Evolutionary conservation across 2,888 invertebrate genomes (phyloP).

Genomic region (Sialis lutaria): DNA sequence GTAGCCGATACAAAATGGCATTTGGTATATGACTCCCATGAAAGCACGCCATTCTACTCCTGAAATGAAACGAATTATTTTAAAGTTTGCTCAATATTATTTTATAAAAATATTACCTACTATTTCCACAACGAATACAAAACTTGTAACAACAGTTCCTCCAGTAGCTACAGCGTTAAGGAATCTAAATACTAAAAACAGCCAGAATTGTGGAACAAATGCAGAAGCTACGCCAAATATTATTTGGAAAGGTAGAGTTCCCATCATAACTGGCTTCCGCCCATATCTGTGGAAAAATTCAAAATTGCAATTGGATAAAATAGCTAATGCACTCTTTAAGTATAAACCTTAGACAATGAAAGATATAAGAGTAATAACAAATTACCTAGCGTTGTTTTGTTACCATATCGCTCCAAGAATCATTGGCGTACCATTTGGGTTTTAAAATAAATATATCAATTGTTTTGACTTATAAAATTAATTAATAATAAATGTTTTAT

Average conservation of each 20-base stretch:
- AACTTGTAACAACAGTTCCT: slow-evolving; percentile 48
- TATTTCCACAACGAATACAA: slow-evolving; percentile 43
- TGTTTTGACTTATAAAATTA: no score
- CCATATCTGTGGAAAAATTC: slow-evolving; percentile 33
- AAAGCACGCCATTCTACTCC: slow-evolving; percentile 33
- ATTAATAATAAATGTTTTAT: no score
- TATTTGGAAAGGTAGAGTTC: slow-evolving; percentile 35
- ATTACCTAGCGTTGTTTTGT: no score
- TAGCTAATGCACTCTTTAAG: no score
- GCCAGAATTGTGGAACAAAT: slow-evolving; percentile 35
- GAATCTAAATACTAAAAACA: slow-evolving; percentile 39
- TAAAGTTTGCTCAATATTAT: background rate
- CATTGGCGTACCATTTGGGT: no score
- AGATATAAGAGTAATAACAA: no score
- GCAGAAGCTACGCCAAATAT: slow-evolving; percentile 36
- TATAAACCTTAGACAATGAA: no score
- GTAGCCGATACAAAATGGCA: slow-evolving; percentile 36
- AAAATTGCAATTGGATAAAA: background rate
- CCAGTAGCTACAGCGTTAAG: slow-evolving; percentile 40
- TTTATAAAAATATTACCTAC: slow-evolving; percentile 24
- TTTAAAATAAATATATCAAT: no score
- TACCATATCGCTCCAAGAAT: no score
- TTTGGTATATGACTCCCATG: slow-evolving; percentile 34
- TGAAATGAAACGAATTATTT: slow-evolving; percentile 14
- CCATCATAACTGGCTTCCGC: slow-evolving; percentile 39